phyloP scores from a whole-genome alignment of 1,140 invertebrate species.

The Drosophila malerkotliana region DNA sequence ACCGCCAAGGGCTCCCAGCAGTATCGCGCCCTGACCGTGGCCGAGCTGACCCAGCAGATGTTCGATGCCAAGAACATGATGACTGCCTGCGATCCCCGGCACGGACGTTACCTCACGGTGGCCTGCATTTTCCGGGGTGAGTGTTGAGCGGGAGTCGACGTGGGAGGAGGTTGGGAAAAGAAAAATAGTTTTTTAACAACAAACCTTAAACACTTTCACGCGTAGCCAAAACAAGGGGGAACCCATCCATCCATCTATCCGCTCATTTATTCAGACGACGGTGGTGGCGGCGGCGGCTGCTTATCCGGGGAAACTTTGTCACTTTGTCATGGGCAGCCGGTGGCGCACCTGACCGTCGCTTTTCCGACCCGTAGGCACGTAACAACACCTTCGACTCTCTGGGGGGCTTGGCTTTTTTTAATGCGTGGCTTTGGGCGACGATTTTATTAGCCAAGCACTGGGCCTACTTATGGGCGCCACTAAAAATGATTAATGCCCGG shows the following conservation, averaged over 20 bases:
- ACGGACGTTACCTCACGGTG: conserved; percentile 96
- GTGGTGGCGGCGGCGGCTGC: conserved; percentile 42
- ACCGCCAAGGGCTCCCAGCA: conserved; percentile 94
- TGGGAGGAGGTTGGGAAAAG: conserved; percentile 28
- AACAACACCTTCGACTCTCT: conserved; percentile 33
- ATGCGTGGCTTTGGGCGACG: conserved; percentile 53
- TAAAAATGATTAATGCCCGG: conserved; percentile 80
- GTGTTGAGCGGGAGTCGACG: conserved; percentile 34
- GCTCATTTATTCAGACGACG: conserved; percentile 42
- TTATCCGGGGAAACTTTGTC: conserved; percentile 70
- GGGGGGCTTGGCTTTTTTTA: conserved; percentile 6
- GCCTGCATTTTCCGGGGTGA: conserved; percentile 96
- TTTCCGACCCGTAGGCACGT: conserved; percentile 54
- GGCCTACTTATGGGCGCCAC: conserved; percentile 80
- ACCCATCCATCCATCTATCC: conserved; percentile 42
- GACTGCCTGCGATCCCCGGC: conserved; percentile 97
- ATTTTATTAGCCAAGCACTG: conserved; percentile 77
- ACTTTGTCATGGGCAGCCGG: conserved; percentile 71
- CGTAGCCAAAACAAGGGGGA: conserved; percentile 29
- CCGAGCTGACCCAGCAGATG: conserved; percentile 96
- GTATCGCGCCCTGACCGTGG: conserved; percentile 93
- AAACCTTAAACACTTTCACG: conserved; percentile 59
- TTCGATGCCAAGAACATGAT: conserved; percentile 97
- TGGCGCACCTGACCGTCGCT: conserved; percentile 52
- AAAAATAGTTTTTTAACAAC: conserved; percentile 81